Conservation (phyloP, 2,888 invertebrate genomes). For the Ecdyonurus torrentis region DNA sequence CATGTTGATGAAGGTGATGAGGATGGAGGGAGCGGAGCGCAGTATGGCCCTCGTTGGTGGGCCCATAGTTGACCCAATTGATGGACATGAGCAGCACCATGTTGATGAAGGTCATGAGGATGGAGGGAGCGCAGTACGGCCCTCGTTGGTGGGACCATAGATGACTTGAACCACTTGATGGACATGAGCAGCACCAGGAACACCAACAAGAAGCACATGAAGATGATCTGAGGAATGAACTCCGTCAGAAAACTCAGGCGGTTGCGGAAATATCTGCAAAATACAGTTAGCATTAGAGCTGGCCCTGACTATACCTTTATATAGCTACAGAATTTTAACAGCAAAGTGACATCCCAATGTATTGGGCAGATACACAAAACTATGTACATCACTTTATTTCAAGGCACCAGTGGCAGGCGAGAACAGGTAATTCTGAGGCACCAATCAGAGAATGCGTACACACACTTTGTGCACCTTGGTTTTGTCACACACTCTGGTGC, state of each 20-base stretch:
- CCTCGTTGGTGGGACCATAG: constrained; percentile 31
- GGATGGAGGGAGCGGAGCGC: constrained; percentile 71
- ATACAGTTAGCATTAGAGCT: too few species aligned
- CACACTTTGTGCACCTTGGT: too few species aligned
- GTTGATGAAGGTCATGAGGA: constrained; percentile 63
- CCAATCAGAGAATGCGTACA: too few species aligned
- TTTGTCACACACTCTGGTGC: too few species aligned
- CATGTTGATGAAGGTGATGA: too few species aligned
- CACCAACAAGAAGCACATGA: constrained; percentile 34
- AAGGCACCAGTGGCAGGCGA: too few species aligned
- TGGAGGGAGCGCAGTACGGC: constrained; percentile 53
- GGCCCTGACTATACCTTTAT: too few species aligned
- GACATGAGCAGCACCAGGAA: constrained; percentile 46
- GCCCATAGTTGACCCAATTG: constrained; percentile 35
- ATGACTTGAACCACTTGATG: constrained; percentile 52
- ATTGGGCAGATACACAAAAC: too few species aligned
- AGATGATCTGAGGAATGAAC: constrained; percentile 37
- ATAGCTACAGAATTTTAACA: too few species aligned
- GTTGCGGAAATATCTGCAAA: constrained; percentile 17
- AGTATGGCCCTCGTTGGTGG: constrained; percentile 30
- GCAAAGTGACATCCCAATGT: too few species aligned
- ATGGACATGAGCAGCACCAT: constrained; percentile 63
- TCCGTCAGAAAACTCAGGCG: constrained; percentile 30
- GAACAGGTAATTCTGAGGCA: too few species aligned
- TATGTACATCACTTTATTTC: too few species aligned